phyloP scores from a whole-genome alignment of 2,113 vertebrate species.

The Narcine bancroftii region DNA sequence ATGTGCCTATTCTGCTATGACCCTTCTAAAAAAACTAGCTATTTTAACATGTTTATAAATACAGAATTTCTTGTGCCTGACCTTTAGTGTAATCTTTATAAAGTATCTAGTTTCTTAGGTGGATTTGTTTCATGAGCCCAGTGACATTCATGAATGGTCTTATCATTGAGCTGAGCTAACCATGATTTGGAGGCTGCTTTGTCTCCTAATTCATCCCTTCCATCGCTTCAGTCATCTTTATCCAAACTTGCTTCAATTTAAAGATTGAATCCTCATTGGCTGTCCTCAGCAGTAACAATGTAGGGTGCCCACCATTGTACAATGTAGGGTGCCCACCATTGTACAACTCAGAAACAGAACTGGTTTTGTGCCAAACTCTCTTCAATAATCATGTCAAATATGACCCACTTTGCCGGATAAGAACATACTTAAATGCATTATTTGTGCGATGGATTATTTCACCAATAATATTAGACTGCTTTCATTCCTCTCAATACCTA shows the following conservation, averaged over 20 bases:
- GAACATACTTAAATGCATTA: not conserved
- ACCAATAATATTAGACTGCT: not conserved
- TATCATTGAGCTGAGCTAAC: not conserved
- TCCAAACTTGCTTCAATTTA: not conserved
- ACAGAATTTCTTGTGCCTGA: too few species aligned
- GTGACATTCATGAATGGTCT: not conserved
- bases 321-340: too few species aligned
- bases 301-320: too few species aligned
- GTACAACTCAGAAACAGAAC: not conserved
- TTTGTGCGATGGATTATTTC: not conserved
- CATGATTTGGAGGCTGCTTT: not conserved
- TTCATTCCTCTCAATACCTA: not conserved
- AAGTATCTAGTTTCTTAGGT: not conserved
- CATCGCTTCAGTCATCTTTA: not conserved
- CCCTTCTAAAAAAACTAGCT: too few species aligned
- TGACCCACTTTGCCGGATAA: not conserved
- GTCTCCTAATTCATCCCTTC: not conserved
- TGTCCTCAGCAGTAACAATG: not conserved
- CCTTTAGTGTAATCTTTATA: not conserved
- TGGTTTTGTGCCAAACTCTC: not conserved
- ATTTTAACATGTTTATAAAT: too few species aligned
- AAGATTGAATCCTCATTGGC: not conserved
- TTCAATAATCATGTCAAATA: not conserved
- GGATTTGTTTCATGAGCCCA: not conserved
- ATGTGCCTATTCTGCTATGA: too few species aligned